Conservation (phyloP, 92 coral and sea anemone genomes). For the Porites cylindrica region DNA sequence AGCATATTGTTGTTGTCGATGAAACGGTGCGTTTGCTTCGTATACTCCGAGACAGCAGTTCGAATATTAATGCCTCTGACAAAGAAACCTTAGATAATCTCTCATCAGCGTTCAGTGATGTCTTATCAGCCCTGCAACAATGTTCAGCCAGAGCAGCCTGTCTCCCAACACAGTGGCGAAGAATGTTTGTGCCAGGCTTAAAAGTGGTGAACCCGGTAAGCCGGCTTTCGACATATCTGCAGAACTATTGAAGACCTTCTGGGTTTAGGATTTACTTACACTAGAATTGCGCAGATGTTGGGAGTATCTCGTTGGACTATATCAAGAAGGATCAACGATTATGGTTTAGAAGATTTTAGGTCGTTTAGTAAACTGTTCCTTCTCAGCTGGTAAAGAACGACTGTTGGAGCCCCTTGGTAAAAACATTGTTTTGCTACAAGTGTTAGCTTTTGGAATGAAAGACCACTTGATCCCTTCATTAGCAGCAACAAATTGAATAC, state of each 20-base stretch:
- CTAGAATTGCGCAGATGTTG: too few species aligned
- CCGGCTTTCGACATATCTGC: background rate
- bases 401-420: slow-evolving; percentile 1
- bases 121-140: slow-evolving; percentile 27
- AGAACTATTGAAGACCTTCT: slow-evolving; percentile 25
- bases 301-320: too few species aligned
- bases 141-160: slow-evolving; percentile 4
- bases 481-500: slow-evolving; percentile 46
- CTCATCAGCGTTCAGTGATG: slow-evolving; percentile 44
- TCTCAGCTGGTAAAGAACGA: slow-evolving; percentile 13
- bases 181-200: slow-evolving; percentile 23
- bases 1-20: too few species aligned
- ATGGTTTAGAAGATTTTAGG: too few species aligned
- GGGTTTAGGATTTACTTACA: background rate
- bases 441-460: slow-evolving; percentile 35
- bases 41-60: slow-evolving; percentile 21
- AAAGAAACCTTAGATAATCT: slow-evolving; percentile 7
- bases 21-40: background rate
- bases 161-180: slow-evolving; percentile 37
- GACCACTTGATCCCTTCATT: slow-evolving; percentile 27
- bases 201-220: slow-evolving; percentile 28
- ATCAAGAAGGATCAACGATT: too few species aligned
- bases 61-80: background rate
- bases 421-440: background rate
- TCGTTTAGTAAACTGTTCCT: background rate